Evolutionary conservation across 1,140 invertebrate species (phyloP).

Genomic region (Matsumurasca onukii): DNA sequence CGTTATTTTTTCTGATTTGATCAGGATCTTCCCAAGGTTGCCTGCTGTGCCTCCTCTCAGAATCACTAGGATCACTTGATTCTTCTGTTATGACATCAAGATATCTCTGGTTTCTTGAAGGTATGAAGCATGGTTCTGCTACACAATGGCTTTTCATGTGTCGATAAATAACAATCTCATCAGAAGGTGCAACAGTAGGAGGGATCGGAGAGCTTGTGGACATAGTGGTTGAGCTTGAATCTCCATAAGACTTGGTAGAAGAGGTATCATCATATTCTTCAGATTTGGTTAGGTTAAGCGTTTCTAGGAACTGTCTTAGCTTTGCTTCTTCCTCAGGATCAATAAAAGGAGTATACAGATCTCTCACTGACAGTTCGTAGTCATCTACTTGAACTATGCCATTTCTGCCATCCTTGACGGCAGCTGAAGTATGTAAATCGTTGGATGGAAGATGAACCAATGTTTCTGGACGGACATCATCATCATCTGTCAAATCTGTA

Average conservation of each 20-base stretch:
- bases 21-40: conserved; percentile 37
- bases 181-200: conserved; percentile 5
- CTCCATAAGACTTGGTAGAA: conserved; percentile 6
- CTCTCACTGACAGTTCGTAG: conserved; percentile 21
- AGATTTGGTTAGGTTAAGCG: conserved; percentile 30
- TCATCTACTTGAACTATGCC: conserved; percentile 22
- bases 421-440: conserved; percentile 2
- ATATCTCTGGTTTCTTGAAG: conserved; percentile 33
- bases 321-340: conserved; percentile 28
- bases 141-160: conserved; percentile 21
- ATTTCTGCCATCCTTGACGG: conserved; percentile 12
- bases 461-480: conserved; percentile 15
- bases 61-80: conserved; percentile 41
- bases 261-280: conserved; percentile 32
- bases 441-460: conserved; percentile 23
- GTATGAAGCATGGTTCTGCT: conserved; percentile 35
- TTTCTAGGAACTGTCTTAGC: conserved; percentile 30
- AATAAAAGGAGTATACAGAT: conserved; percentile 29
- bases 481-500: not conserved
- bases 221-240: not conserved
- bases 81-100: conserved; percentile 45
- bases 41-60: conserved; percentile 20
- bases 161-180: conserved; percentile 34
- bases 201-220: not conserved
- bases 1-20: conserved; percentile 34